These are phyloP conservation scores for Oryzias javanicus DNA, from an alignment of 2,113 vertebrate genomes.

Conservation along the genomic window DNA sequence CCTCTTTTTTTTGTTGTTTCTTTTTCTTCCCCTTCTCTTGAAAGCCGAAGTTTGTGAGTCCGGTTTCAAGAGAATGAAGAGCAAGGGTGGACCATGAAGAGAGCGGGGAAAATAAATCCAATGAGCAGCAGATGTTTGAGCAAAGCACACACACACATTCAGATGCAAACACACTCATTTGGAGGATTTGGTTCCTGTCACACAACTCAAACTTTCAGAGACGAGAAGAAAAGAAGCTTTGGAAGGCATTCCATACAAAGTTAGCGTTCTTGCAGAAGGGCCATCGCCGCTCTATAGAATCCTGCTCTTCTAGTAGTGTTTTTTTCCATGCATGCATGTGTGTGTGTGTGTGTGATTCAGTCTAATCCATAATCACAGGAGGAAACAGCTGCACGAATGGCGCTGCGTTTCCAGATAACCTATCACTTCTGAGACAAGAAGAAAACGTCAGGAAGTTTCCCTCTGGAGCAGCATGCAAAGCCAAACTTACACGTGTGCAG, in stretches of 20 bases:
- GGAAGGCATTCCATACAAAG: neutral
- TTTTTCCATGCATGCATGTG: constrained; percentile 3
- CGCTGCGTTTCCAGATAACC: constrained; percentile 66
- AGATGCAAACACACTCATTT: constrained; percentile 34
- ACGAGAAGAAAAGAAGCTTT: constrained; percentile 15
- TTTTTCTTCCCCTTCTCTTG: constrained; percentile 4
- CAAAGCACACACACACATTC: constrained; percentile 24
- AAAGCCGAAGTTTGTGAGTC: constrained; percentile 25
- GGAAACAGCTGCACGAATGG: constrained; percentile 75
- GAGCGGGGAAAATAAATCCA: constrained; percentile 67
- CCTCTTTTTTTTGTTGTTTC: neutral
- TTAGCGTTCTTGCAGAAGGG: constrained; percentile 13
- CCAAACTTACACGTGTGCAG: constrained; percentile 32
- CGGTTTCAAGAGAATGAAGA: constrained; percentile 20
- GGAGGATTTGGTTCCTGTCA: constrained; percentile 46
- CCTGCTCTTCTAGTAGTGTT: constrained; percentile 2
- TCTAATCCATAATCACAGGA: constrained; percentile 51
- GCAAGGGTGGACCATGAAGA: constrained; percentile 49
- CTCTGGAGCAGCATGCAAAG: constrained; percentile 46
- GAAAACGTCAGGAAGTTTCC: constrained; percentile 68
- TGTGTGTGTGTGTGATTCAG: constrained; percentile 19
- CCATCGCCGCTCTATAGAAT: constrained; percentile 19
- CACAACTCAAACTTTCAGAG: constrained; percentile 27
- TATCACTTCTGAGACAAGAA: constrained; percentile 69
- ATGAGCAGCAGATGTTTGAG: constrained; percentile 76